phyloP scores from a whole-genome alignment of 2,797 vertebrate genomes.

The Propithecus perrieri region DNA sequence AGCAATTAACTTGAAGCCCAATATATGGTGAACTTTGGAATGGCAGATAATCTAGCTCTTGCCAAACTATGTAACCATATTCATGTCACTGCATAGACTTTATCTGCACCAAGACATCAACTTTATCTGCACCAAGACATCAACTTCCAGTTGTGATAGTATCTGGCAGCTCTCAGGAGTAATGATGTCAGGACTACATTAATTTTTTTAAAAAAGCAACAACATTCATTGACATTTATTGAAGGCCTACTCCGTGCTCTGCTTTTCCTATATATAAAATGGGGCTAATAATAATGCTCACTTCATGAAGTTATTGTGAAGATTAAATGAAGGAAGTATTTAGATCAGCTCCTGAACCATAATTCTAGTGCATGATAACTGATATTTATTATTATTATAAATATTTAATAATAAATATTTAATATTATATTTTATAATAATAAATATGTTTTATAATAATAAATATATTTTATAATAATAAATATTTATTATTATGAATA shows the following conservation, averaged over 20 bases:
- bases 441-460: neutral
- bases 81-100: neutral
- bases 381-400: neutral
- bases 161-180: neutral
- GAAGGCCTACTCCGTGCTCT: neutral
- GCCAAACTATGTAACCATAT: neutral
- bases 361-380: neutral
- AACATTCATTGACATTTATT: neutral
- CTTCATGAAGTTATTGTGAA: neutral
- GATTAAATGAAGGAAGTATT: constrained; percentile 8
- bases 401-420: neutral
- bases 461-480: neutral
- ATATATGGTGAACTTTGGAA: neutral
- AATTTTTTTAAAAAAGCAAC: neutral
- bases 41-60: neutral
- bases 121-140: neutral
- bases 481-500: neutral
- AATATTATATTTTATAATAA: neutral
- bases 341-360: neutral
- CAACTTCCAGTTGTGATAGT: neutral
- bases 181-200: neutral
- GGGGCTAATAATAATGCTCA: neutral
- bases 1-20: neutral
- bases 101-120: neutral
- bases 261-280: neutral